Percentiles rank a stretch among this genome's conserved stretches.
phyloP scores from a whole-genome alignment of 2,888 invertebrate species.

The Mellilla xanthometata region DNA sequence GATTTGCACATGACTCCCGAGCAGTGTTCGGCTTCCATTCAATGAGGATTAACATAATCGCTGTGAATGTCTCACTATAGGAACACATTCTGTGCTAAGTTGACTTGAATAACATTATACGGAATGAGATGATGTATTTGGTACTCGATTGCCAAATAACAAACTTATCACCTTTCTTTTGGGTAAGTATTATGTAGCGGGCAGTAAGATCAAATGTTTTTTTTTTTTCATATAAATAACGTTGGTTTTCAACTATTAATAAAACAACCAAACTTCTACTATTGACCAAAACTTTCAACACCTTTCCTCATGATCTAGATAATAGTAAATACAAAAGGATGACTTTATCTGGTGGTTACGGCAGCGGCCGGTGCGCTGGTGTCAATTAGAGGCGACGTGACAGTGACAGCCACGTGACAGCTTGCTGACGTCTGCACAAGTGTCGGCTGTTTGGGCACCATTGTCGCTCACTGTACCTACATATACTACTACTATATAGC shows the following conservation, averaged over 20 bases:
- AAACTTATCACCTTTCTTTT: no score
- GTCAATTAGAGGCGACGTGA: slow-evolving; percentile 19
- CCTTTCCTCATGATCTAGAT: no score
- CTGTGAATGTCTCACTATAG: not conserved
- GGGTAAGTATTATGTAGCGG: no score
- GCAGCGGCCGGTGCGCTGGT: not conserved
- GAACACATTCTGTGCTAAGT: not conserved
- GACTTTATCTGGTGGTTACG: not conserved
- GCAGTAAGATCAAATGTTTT: no score
- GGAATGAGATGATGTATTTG: no score
- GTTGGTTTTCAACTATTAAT: no score
- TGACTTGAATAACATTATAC: not conserved
- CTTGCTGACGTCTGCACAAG: slow-evolving; percentile 59
- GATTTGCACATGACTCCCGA: slow-evolving; percentile 10
- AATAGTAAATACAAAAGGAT: no score
- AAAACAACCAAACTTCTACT: no score
- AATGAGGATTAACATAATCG: slow-evolving; percentile 8
- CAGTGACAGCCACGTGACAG: slow-evolving; percentile 36
- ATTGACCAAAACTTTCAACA: no score
- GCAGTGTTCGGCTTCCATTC: slow-evolving; percentile 6
- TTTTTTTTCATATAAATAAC: no score
- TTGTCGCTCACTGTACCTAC: not conserved
- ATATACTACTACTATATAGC: no score
- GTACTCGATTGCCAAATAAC: no score
- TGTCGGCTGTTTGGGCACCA: slow-evolving; percentile 26